Evolutionary conservation across 2,888 invertebrate species (phyloP), one percentile per base, ranked within the genome.

Genomic region (Pollenia amentaria): DNA sequence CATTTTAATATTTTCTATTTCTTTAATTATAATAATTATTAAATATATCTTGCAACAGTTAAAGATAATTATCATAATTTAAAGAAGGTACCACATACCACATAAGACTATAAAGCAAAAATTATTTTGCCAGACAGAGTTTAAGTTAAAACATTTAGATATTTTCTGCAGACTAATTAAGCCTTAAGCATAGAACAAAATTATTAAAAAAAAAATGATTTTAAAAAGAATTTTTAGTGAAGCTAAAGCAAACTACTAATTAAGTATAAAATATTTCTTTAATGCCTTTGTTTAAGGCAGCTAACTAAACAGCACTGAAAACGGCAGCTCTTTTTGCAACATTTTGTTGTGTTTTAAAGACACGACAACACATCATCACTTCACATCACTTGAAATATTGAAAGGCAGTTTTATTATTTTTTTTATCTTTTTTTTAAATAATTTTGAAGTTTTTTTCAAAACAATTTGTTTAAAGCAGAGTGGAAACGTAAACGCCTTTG

Each of bases 151-250:
- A 70, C 46, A 64, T 83, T 83, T 57, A 76, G 62, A 76, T 55
- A 8, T 72, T 69, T 75, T 46, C 67, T 16, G 60, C 84, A 84
- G 84, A 84, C 84, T 84, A 84, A 84, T 84, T 84, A 84, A 77
- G 84, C 84, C 84, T 79, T 79, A 73, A 84, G 84, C 84, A 84
- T 79, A 79, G 78, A 84, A 84, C 51, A 78, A 84, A 70, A 62
- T 76, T 67, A 69, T 65, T 14, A 21, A 29, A 65, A 65, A 69
- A 60, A 70, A 60, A 29, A 18, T 11, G 62, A 51, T 80, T 81
- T 65, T 46, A 60, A 69, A 76, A 72, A 64, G 64, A 72, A 55
- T 73, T 73, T 70, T 70, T 18, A 65, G 62, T 38, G n/a, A 1
- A 38, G 16, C 51, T 44, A 38, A 65, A 65, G 51, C 64, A 73